A percentile compares a stretch with the other conserved stretches of the same genome.
Conservation (phyloP, 2,113 vertebrate genomes). For the Spheniscus mendiculus region DNA sequence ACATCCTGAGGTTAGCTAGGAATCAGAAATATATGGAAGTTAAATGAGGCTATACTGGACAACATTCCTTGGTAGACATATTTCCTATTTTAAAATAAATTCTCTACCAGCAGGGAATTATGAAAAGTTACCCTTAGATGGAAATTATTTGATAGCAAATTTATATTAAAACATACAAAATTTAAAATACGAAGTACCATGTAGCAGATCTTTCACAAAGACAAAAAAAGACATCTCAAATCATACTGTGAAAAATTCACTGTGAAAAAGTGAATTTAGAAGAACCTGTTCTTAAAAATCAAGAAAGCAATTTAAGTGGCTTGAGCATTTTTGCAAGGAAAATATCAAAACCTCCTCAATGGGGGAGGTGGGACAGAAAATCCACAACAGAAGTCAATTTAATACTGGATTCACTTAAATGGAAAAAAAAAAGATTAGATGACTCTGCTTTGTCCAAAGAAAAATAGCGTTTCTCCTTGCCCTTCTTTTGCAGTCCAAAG, state of each 20-base stretch:
- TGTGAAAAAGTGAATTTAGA: not conserved
- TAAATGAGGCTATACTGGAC: not conserved
- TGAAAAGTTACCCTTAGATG: not conserved
- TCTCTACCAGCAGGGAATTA: not conserved
- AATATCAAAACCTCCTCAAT: not conserved
- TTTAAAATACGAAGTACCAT: not conserved
- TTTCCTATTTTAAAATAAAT: not conserved
- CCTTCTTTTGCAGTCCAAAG: not conserved
- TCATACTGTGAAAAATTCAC: not conserved
- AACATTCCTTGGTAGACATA: not conserved
- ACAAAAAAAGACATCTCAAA: not conserved
- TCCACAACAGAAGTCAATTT: not conserved
- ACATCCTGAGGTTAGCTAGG: conserved; percentile 26
- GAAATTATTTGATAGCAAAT: not conserved
- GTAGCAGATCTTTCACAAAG: not conserved
- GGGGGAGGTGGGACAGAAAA: not conserved
- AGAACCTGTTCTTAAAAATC: not conserved
- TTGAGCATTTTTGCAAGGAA: not conserved
- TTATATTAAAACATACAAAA: not conserved
- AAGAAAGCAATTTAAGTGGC: not conserved
- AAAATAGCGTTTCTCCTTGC: not conserved
- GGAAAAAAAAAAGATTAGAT: not conserved
- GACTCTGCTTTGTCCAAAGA: not conserved
- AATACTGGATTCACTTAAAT: not conserved
- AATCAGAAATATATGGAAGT: conserved; percentile 6